These are phyloP conservation scores for Xenopus tropicalis DNA, from an alignment of 2,113 vertebrate species.

Conservation along the genomic window DNA sequence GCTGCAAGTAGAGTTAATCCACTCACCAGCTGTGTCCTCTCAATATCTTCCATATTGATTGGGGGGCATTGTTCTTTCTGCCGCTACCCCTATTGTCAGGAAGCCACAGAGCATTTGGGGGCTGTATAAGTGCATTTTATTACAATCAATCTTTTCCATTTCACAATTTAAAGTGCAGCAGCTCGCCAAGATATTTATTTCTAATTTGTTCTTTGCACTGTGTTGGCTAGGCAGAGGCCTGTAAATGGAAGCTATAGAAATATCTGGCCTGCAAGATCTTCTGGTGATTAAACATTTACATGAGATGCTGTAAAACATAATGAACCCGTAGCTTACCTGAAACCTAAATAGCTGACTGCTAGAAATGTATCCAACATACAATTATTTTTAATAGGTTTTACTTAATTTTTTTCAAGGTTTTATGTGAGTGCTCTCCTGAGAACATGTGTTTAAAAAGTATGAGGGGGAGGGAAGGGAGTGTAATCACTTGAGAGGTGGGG, in stretches of 20 bases:
- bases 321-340: slow-evolving; percentile 30
- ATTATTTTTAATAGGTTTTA: slow-evolving; percentile 35
- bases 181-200: background rate
- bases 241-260: background rate
- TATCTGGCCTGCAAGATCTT: slow-evolving; percentile 12
- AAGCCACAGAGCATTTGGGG: background rate
- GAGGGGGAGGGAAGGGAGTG: too few relatives aligned
- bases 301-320: slow-evolving; percentile 30
- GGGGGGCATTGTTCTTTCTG: background rate
- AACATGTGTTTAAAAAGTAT: slow-evolving; percentile 5
- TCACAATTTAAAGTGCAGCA: background rate
- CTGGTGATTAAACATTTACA: slow-evolving; percentile 37
- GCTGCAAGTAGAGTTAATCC: background rate
- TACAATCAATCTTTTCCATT: background rate
- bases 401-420: slow-evolving; percentile 29
- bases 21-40: background rate
- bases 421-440: slow-evolving; percentile 10
- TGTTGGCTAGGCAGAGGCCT: background rate
- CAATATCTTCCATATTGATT: background rate
- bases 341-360: slow-evolving; percentile 25
- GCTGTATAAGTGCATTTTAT: background rate
- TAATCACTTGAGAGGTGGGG: background rate
- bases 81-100: background rate
- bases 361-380: slow-evolving; percentile 24
- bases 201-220: background rate